Percentiles rank a stretch among this genome's conserved stretches.
phyloP scores from a whole-genome alignment of 1,140 invertebrate species.

The Sitobion miscanthi region DNA sequence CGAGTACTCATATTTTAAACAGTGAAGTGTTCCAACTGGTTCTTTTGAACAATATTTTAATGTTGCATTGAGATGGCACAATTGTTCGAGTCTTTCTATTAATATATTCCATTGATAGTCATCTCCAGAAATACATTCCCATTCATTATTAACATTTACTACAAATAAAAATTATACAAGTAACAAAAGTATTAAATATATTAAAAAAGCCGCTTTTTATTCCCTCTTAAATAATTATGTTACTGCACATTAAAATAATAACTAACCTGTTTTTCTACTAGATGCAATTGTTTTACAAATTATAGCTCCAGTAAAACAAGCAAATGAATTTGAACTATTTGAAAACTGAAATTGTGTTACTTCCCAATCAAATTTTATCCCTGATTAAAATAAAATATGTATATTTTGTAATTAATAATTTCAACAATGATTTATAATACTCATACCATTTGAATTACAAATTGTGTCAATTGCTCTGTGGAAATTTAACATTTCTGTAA shows the following conservation, averaged over 20 bases:
- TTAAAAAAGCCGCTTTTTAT: neutral
- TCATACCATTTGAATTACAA: slow-evolving; percentile 58
- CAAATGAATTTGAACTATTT: slow-evolving; percentile 74
- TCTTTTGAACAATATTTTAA: slow-evolving; percentile 47
- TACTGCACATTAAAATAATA: neutral
- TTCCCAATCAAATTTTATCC: slow-evolving; percentile 69
- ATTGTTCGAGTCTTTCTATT: slow-evolving; percentile 87
- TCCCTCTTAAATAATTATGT: too few relatives aligned
- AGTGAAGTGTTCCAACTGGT: neutral
- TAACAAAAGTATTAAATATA: neutral
- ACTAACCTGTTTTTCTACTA: slow-evolving; percentile 56
- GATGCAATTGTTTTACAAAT: slow-evolving; percentile 76
- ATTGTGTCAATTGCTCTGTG: slow-evolving; percentile 58
- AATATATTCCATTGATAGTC: slow-evolving; percentile 84
- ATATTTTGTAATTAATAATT: neutral
- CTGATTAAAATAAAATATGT: neutral
- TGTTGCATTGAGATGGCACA: slow-evolving; percentile 70
- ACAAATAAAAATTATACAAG: neutral
- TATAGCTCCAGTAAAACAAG: slow-evolving; percentile 76
- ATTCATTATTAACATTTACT: slow-evolving; percentile 65
- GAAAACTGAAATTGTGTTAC: slow-evolving; percentile 73
- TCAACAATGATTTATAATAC: neutral
- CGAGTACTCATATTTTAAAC: slow-evolving; percentile 26
- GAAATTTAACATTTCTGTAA: slow-evolving; percentile 65
- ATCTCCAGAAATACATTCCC: slow-evolving; percentile 85